Conservation (phyloP, 2,888 invertebrate genomes). For the Aphodius sticticus region DNA sequence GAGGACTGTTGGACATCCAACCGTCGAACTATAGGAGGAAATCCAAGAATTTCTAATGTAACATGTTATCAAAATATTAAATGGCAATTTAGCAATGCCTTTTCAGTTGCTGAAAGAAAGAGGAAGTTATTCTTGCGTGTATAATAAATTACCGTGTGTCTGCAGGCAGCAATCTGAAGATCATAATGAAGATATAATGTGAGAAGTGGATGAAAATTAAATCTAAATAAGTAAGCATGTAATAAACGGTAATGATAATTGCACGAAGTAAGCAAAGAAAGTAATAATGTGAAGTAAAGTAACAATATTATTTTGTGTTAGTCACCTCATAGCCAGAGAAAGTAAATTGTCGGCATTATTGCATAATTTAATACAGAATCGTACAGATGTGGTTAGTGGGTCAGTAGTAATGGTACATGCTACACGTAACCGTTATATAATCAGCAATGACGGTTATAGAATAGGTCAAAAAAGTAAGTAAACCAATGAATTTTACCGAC, state of each 20-base stretch:
- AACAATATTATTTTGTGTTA: not conserved
- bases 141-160: no score
- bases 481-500: no score
- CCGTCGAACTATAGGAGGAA: no score
- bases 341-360: not conserved
- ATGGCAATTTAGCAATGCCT: no score
- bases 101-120: no score
- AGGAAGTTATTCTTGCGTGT: no score
- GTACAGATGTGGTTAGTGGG: slow-evolving; percentile 4
- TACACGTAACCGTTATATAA: not conserved
- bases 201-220: not conserved
- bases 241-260: not conserved
- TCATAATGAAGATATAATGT: not conserved
- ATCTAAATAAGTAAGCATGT: not conserved
- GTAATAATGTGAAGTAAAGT: not conserved
- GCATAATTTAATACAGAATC: not conserved
- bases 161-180: no score
- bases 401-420: not conserved
- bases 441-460: not conserved
- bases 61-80: no score
- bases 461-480: not conserved
- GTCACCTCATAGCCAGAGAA: not conserved
- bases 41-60: no score
- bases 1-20: no score
- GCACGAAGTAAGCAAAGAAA: not conserved